These are phyloP conservation scores for Nomada lathburiana DNA, from an alignment of 2,888 invertebrate species.

Conservation along the genomic window DNA sequence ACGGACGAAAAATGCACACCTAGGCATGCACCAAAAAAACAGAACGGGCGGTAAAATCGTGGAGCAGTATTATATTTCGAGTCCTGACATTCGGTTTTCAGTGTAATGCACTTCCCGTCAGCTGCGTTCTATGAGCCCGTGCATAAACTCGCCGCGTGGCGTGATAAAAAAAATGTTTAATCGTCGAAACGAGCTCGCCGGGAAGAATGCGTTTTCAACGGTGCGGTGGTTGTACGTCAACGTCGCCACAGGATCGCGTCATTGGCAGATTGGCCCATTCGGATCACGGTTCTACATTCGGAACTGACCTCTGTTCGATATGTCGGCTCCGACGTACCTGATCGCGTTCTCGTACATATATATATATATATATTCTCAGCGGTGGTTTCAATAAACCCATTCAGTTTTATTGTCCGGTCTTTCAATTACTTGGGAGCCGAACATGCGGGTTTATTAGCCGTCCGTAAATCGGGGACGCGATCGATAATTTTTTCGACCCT, in stretches of 20 bases:
- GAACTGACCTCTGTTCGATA: conserved; percentile 41
- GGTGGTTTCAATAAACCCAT: conserved; percentile 45
- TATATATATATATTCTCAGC: conserved; percentile 1
- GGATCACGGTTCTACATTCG: conserved; percentile 21
- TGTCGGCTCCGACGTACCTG: conserved; percentile 29
- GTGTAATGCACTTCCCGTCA: conserved; percentile 62
- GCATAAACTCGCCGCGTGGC: conserved; percentile 36
- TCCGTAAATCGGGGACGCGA: conserved; percentile 54
- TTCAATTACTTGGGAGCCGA: conserved; percentile 33
- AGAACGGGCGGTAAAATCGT: neutral
- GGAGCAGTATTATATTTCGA: conserved; percentile 47
- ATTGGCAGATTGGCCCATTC: conserved; percentile 62
- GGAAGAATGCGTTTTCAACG: conserved; percentile 36
- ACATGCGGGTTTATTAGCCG: conserved; percentile 45
- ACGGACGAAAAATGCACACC: no score
- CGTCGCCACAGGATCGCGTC: conserved; percentile 40
- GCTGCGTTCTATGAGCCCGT: conserved; percentile 55
- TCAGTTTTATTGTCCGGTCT: conserved; percentile 50
- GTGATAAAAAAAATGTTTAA: conserved; percentile 61
- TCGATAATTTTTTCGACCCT: conserved; percentile 52
- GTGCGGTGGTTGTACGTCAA: conserved; percentile 42
- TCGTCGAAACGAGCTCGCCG: conserved; percentile 48
- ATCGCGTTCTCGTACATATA: neutral
- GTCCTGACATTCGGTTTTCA: conserved; percentile 35
- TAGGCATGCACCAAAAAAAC: neutral